Conservation (phyloP, 2,888 invertebrate species). For the Meta bourneti region DNA sequence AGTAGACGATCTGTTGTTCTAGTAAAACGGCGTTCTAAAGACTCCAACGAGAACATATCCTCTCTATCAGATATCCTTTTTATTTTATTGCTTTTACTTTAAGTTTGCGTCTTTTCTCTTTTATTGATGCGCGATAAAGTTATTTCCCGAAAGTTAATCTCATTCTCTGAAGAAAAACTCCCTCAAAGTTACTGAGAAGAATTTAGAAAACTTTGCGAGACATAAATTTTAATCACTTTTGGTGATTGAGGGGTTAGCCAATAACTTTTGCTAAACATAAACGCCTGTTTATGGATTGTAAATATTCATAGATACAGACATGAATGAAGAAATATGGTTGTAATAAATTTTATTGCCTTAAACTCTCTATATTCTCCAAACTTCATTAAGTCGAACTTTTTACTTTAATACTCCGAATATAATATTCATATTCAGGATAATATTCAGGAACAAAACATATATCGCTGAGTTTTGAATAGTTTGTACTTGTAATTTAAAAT, state of each 20-base stretch:
- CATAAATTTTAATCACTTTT: background rate
- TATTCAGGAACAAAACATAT: background rate
- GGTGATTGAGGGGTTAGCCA: conserved; percentile 10
- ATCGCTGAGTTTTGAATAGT: no score
- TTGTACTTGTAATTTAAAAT: no score
- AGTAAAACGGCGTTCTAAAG: no score
- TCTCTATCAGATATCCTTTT: no score
- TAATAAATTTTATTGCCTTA: background rate
- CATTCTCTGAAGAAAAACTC: no score
- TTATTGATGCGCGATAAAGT: no score
- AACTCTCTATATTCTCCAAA: background rate
- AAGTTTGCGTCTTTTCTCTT: no score
- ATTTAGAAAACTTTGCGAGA: background rate
- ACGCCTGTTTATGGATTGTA: conserved; percentile 28
- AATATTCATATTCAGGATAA: background rate
- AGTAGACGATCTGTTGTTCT: no score
- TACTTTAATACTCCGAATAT: background rate
- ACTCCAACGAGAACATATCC: no score
- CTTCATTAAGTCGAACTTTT: background rate
- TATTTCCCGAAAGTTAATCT: no score
- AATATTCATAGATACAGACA: conserved; percentile 14
- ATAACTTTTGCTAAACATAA: conserved; percentile 27
- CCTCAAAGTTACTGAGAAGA: background rate
- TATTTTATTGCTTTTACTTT: no score
- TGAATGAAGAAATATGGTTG: background rate